Evolutionary conservation across 2,797 vertebrate species (phyloP), one percentile per base, ranked within the genome.

Genomic region (Acanthurus lineatus): DNA sequence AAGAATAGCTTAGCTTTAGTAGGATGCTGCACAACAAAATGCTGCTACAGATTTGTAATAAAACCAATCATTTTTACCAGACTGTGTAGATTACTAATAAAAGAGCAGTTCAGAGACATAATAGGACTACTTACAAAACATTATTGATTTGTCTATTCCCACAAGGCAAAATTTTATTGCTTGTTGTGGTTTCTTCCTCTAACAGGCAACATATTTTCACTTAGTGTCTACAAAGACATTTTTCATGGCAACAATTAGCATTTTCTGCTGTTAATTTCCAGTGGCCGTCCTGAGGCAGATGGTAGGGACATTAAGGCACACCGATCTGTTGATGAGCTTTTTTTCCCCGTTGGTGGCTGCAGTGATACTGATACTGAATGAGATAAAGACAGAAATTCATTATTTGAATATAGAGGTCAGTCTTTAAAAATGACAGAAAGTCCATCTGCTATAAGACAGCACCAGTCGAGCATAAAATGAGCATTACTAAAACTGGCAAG

Each of bases 171-270:
- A 76, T 42, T 74, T 62, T 73, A 82, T 71, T 64, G 51, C 70
- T 77, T 60, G 7, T 73, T 73, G 66, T 74, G 40, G 8, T 79
- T 84, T 85, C 47, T 78, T 60, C 42, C 77, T 66, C 81, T 84
- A 79, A 83, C 17, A 89, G 80, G 59, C 81, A 77, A 66, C 67
- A 73, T 59, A 77, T 85, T 88, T 79, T 67, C 75, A 73, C 71
- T 78, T 67, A 81, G 69, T 83, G 81, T 76, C 70, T 69, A 56
- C 82, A 64, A 67, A 60, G 77, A 77, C 83, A 88, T 90, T 89
- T 90, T 85, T 85, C 47, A 71, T 53, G 44, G 59, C 77, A 86
- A 72, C 70, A 86, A 86, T 86, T 72, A 73, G 44, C 52, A 76
- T 70, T 77, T 48, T 63, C 77, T 76, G 74, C 70, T 77, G 70